phyloP scores from a whole-genome alignment of 2,113 vertebrate species.

The Sterrhoptilus dennistouni region DNA sequence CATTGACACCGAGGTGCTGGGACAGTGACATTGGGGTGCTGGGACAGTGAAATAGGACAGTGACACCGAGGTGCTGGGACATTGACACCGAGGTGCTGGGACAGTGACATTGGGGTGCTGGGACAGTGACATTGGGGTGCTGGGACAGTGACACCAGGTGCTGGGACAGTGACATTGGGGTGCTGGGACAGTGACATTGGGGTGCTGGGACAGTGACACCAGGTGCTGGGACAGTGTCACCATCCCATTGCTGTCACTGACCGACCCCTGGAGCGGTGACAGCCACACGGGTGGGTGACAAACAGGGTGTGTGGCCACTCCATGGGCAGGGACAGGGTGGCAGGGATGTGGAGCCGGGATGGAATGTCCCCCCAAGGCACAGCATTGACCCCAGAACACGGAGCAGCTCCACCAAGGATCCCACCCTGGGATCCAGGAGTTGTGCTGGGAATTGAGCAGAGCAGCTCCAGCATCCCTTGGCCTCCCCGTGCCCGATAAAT shows the following conservation, averaged over 20 bases:
- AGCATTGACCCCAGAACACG: fast-evolving
- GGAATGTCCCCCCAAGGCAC: fast-evolving
- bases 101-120: too few relatives aligned
- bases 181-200: too few relatives aligned
- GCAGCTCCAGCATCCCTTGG: not conserved
- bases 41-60: too few relatives aligned
- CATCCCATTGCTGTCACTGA: fast-evolving
- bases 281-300: fast-evolving
- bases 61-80: not conserved
- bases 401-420: fast-evolving
- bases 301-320: fast-evolving
- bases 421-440: not conserved
- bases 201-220: too few relatives aligned
- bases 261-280: fast-evolving
- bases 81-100: too few relatives aligned
- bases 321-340: fast-evolving
- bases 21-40: too few relatives aligned
- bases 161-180: too few relatives aligned
- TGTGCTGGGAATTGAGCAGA: not conserved
- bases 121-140: too few relatives aligned
- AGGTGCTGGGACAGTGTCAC: not conserved
- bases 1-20: too few relatives aligned
- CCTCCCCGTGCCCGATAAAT: constrained; percentile 47
- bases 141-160: not conserved
- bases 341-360: fast-evolving